Evolutionary conservation across 2,888 invertebrate genomes (phyloP).

Genomic region (Stegophylla sp.): DNA sequence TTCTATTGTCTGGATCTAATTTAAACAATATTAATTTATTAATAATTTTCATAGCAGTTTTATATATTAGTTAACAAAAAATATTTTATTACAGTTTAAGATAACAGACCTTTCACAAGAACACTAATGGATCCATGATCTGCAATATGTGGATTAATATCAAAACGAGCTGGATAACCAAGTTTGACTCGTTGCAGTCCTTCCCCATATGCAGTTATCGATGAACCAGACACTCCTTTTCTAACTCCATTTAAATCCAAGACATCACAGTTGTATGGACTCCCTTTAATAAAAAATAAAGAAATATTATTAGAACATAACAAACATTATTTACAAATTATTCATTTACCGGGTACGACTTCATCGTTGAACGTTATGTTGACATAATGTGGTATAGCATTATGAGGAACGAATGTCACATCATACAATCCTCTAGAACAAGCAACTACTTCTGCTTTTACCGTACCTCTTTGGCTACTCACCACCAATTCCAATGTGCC

Average conservation of each 20-base stretch:
- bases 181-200: conserved; percentile 64
- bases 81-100: not conserved
- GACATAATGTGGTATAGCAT: conserved; percentile 87
- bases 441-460: conserved; percentile 87
- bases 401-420: conserved; percentile 89
- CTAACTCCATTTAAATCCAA: conserved; percentile 66
- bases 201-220: conserved; percentile 62
- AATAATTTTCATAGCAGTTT: conserved; percentile 15
- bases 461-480: conserved; percentile 86
- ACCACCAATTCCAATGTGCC: conserved; percentile 91
- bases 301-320: not conserved
- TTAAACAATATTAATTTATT: conserved; percentile 28
- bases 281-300: conserved; percentile 68
- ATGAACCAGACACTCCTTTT: conserved; percentile 61
- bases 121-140: conserved; percentile 65
- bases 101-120: conserved; percentile 67
- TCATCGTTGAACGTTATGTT: conserved; percentile 95
- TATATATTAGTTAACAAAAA: not conserved
- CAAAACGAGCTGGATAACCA: conserved; percentile 67
- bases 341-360: conserved; percentile 73
- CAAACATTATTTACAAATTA: not conserved
- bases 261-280: conserved; percentile 85
- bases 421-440: conserved; percentile 90
- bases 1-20: conserved; percentile 68
- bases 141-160: conserved; percentile 64